These are phyloP conservation scores for Cyaniris semiargus DNA, from an alignment of 2,888 invertebrate species.

Conservation along the genomic window DNA sequence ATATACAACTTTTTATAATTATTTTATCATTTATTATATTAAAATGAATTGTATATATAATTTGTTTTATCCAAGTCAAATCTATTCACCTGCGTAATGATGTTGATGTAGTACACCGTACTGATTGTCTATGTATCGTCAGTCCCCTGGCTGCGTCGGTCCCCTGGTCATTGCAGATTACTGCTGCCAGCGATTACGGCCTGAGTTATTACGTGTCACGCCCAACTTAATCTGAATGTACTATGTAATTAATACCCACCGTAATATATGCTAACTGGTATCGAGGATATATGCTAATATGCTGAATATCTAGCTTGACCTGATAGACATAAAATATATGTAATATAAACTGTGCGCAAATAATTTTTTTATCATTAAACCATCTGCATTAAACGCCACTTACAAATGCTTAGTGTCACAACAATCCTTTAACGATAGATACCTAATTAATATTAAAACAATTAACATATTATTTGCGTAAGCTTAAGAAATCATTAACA, in stretches of 20 bases:
- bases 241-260: background rate
- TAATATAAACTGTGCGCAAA: background rate
- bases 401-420: too few species aligned
- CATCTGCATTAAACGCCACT: too few species aligned
- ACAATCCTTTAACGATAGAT: too few species aligned
- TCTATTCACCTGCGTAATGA: too few species aligned
- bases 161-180: background rate
- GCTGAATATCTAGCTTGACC: background rate
- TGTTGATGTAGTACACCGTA: too few species aligned
- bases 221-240: constrained; percentile 6
- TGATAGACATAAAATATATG: background rate
- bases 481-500: too few species aligned
- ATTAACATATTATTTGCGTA: too few species aligned
- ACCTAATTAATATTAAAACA: too few species aligned
- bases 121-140: background rate
- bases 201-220: constrained; percentile 8
- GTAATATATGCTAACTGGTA: constrained; percentile 3
- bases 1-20: too few species aligned
- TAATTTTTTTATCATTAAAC: background rate
- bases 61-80: too few species aligned
- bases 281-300: background rate
- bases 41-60: too few species aligned
- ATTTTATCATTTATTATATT: too few species aligned
- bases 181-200: constrained; percentile 12
- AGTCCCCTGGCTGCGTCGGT: background rate